These are phyloP conservation scores for Cuculus canorus DNA, from an alignment of 2,797 vertebrate species.

Conservation along the genomic window DNA sequence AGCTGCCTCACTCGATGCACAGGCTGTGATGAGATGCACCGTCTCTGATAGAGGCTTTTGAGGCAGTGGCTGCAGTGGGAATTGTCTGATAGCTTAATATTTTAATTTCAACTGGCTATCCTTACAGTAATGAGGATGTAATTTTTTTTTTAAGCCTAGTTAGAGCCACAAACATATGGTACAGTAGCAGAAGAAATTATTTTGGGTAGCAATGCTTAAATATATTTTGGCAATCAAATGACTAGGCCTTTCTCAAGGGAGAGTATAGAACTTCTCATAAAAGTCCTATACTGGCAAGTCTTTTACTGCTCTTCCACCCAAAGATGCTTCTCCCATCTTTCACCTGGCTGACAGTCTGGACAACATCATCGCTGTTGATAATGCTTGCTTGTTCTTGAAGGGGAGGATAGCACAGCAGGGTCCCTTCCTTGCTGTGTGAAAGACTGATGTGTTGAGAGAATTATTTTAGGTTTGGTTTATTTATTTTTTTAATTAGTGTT, in stretches of 20 bases:
- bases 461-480: not conserved
- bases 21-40: not conserved
- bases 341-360: not conserved
- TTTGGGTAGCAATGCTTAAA: conserved; percentile 45
- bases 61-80: not conserved
- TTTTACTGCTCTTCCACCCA: not conserved
- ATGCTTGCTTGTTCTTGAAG: not conserved
- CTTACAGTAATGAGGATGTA: conserved; percentile 13
- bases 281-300: not conserved
- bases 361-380: not conserved
- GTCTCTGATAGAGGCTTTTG: not conserved
- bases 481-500: not conserved
- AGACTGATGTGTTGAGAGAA: not conserved
- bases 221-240: conserved; percentile 5
- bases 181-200: conserved; percentile 17
- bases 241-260: not conserved
- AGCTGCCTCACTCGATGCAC: not conserved
- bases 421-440: not conserved
- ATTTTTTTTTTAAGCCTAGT: not conserved
- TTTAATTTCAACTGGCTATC: conserved; percentile 4
- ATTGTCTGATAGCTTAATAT: conserved; percentile 50
- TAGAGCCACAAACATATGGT: conserved; percentile 24
- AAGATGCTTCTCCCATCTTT: not conserved
- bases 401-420: not conserved
- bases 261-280: not conserved